Base-by-base conservation (phyloP, 30 jellyfish, hydroid and myxozoan genomes). In the Hydra vulgaris region DNA sequence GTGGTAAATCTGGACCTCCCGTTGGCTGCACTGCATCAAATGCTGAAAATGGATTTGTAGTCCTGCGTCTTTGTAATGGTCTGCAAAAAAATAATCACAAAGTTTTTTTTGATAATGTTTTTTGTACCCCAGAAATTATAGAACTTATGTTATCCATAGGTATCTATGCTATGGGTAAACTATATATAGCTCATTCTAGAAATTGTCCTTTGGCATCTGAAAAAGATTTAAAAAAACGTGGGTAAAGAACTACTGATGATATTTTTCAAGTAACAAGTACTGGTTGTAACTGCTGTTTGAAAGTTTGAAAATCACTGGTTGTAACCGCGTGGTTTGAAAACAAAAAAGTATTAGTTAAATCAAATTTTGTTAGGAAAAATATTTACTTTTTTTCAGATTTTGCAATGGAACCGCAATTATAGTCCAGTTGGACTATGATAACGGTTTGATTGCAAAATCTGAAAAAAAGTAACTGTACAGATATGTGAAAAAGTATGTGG, bases 21-120 rank as follows among this genome's bases (percentile, higher is more conserved):
- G 79, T 54, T 23, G 87, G 54, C 66, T 72, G 87, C 54, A 61
- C 66, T 25, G 79, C 89, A 72, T 86, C 89, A 54, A 27, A 74
- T 16, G 89, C 87, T 16, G 89, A 82, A 72, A 82, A 86, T 73
- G 77, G 54, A 19, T 82, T 72, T 82, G 89, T 82, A 1, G 89
- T 82, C 24, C 70, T 82, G 12, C 81, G 86, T 21, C 87, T 82
- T 17, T 27, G 73, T 18, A 12, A 73, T 21, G 54, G 81, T 21
- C 53, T 26, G 66, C 27, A 54, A 23, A 73, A 40, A 26, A 21
- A 0, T 53, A 21, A 73, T n/a, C 81, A 73, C 24, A 26, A 73
- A 0, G 66, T 73, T 69, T 40, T 40, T 69, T 1, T 69, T 69
- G 76, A 69, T 15, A 69, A 69, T 15, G 5, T 1, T 15, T 69